Conservation (phyloP, 2,113 vertebrate genomes). For the Mustela lutreola region DNA sequence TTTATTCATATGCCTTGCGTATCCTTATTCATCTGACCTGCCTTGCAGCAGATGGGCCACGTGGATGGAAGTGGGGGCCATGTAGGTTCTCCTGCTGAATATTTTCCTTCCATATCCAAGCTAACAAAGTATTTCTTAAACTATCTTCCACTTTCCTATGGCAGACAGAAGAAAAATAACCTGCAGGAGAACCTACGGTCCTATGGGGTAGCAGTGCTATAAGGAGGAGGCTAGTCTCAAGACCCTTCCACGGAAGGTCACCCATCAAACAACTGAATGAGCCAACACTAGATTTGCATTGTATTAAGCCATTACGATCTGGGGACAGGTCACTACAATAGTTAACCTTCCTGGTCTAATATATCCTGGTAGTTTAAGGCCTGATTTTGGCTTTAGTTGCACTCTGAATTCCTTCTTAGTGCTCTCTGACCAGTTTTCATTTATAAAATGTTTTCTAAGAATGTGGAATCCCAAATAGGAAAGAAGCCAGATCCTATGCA, state of each 20-base stretch:
- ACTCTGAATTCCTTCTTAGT: neutral
- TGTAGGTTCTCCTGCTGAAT: too few relatives aligned
- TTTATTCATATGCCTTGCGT: neutral
- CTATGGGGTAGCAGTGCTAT: neutral
- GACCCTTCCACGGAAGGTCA: neutral
- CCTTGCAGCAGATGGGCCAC: neutral
- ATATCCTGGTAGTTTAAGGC: neutral
- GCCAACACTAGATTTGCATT: neutral
- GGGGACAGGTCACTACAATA: neutral
- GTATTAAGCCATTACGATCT: neutral
- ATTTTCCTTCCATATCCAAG: neutral
- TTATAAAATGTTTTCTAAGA: slow-evolving; percentile 19
- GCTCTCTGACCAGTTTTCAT: neutral
- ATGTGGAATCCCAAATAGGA: neutral
- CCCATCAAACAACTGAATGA: neutral
- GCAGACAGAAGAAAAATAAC: neutral
- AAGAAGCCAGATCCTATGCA: neutral
- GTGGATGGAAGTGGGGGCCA: neutral
- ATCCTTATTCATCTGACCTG: neutral
- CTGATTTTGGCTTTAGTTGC: neutral
- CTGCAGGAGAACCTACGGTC: neutral
- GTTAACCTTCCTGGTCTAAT: neutral
- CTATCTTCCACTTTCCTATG: neutral
- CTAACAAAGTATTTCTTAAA: neutral
- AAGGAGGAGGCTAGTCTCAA: neutral